Base-by-base conservation (phyloP, 1,140 invertebrate species). In the Heliconius eleuchia region DNA sequence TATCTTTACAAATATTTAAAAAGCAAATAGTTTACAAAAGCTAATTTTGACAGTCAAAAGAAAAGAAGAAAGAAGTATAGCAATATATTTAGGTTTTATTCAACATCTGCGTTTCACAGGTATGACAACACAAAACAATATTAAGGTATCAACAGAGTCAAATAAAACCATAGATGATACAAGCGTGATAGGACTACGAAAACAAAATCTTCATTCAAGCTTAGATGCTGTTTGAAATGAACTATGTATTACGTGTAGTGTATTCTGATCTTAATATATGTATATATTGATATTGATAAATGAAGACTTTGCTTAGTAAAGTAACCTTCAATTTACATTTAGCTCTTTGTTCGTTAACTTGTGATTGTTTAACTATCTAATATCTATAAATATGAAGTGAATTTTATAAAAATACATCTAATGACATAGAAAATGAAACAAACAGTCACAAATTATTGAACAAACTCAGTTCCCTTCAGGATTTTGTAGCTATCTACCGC, bases 401-500 rank as follows among this genome's bases (percentile, higher is more conserved):
- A 23, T 23, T 23, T 57, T 19, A 23, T 57, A 23, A 8, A 23
- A 57, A 23, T 57, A n/a, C 23, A 57, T n/a, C 55, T n/a, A 57
- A 57, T 9, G 19, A n/a, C 7, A 52, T 19, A 19, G 18, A 52
- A 52, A 52, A 52, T 52, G 7, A 52, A 19, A 19, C 16, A 75
- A 78, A 57, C 52, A 73, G 50, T 76, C 91, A 90, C 89, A 92
- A 92, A 88, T 52, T 86, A 89, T 89, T 90, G 87, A 92, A 89
- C 88, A 84, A 87, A 87, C 84, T 92, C 92, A 93, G 91, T 92
- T 88, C 91, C 91, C 87, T 88, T 90, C 91, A 92, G 91, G 91
- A 89, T 86, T 92, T 89, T 92, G 92, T 91, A 86, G 88, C 90
- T 92, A 91, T 92, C 92, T 93, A 94, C 90, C 86, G 89, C 86